A percentile compares a stretch with the other conserved stretches of the same genome.
These are phyloP conservation scores for Solea senegalensis DNA, from an alignment of 2,113 vertebrate genomes.

Conservation along the genomic window DNA sequence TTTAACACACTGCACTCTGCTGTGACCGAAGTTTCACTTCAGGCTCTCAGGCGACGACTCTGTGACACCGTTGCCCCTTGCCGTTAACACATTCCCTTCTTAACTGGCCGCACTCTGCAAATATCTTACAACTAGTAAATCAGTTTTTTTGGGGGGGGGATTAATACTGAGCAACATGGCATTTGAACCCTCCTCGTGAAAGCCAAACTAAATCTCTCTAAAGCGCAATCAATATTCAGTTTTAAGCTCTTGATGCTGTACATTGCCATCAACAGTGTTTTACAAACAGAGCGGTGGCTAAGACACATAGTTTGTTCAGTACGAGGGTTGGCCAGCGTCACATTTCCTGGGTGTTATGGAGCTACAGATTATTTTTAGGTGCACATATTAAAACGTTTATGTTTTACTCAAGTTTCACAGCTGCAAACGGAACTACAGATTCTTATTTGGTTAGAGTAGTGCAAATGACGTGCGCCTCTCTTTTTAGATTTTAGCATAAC, in stretches of 20 bases:
- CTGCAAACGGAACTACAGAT: slow-evolving; percentile 39
- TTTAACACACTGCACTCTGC: slow-evolving; percentile 54
- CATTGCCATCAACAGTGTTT: slow-evolving; percentile 41
- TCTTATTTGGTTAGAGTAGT: slow-evolving; percentile 27
- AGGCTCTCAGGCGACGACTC: slow-evolving; percentile 42
- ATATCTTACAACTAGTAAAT: slow-evolving; percentile 67
- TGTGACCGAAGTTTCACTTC: slow-evolving; percentile 61
- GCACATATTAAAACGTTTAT: slow-evolving; percentile 56
- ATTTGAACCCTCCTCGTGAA: slow-evolving; percentile 51
- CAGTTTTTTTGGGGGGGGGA: slow-evolving; percentile 67
- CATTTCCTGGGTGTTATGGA: slow-evolving; percentile 62
- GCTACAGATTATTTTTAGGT: slow-evolving; percentile 67
- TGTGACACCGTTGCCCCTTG: slow-evolving; percentile 45
- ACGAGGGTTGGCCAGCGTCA: slow-evolving; percentile 29
- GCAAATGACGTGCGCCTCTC: slow-evolving; percentile 42
- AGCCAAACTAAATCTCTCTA: slow-evolving; percentile 58
- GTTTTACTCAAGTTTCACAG: slow-evolving; percentile 57
- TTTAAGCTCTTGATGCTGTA: slow-evolving; percentile 43
- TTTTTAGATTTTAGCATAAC: slow-evolving; percentile 33
- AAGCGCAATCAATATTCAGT: slow-evolving; percentile 36
- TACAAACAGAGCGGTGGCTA: slow-evolving; percentile 14
- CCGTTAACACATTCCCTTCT: slow-evolving; percentile 54
- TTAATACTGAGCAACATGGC: slow-evolving; percentile 61
- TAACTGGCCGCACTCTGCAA: slow-evolving; percentile 57
- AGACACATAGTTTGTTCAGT: slow-evolving; percentile 28